A percentile compares a stretch with the other conserved stretches of the same genome.
Conservation (phyloP, 92 coral and sea anemone genomes). For the Palythoa caribaeorum region DNA sequence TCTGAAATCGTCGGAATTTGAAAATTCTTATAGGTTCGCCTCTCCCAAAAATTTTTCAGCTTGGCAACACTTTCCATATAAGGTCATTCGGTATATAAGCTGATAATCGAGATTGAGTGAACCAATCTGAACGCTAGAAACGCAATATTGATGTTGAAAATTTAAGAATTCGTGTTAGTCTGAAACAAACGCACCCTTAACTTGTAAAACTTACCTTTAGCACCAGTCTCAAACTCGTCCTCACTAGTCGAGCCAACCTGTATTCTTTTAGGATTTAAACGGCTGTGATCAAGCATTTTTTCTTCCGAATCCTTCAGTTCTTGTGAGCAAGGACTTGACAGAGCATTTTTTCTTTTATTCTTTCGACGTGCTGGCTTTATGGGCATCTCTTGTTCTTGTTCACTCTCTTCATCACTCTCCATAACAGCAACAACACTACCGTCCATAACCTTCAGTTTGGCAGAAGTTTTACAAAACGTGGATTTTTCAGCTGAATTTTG, state of each 20-base stretch:
- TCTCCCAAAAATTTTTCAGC: no score
- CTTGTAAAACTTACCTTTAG: constrained; percentile 56
- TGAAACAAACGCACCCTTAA: no score
- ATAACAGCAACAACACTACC: constrained; percentile 83
- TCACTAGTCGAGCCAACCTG: constrained; percentile 72
- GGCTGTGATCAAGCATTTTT: neutral
- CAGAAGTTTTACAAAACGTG: constrained; percentile 24
- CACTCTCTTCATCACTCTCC: constrained; percentile 81
- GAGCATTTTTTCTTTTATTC: constrained; percentile 37
- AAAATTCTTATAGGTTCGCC: no score
- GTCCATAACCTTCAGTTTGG: constrained; percentile 66
- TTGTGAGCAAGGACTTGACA: constrained; percentile 67
- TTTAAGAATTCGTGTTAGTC: no score
- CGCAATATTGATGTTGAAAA: no score
- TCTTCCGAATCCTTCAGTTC: neutral
- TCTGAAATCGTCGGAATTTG: no score
- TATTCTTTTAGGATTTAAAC: neutral
- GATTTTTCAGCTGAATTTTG: constrained; percentile 3
- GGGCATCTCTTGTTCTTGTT: constrained; percentile 49
- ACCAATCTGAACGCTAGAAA: no score
- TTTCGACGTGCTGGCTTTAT: constrained; percentile 30
- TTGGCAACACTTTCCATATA: no score
- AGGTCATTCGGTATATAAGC: no score
- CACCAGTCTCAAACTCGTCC: constrained; percentile 75
- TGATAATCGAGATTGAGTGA: no score